Evolutionary conservation across 2,888 invertebrate genomes (phyloP), one percentile per base, ranked within the genome.

Genomic region (Scrobipalpa costella): DNA sequence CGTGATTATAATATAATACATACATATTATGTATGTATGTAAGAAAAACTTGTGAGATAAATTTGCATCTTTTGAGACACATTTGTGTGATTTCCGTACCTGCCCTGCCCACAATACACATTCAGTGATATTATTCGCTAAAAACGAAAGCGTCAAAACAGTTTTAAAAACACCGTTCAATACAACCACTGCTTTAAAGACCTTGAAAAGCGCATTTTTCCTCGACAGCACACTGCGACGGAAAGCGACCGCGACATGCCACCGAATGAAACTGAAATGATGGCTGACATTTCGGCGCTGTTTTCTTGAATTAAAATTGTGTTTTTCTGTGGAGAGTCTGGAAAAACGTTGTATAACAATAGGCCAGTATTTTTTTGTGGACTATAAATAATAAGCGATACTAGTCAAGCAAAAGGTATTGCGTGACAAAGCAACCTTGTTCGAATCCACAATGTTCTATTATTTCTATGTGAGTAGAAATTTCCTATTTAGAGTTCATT

Each of bases 201-300:
- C 27, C 21, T 52, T 52, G 50, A 21, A 52, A 52, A 52, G 21
- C 50, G 21, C 50, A 52, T 27, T 27, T 49, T 49, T 49, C 49
- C 49, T 17, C 49, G 49, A 49, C n/a, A 2, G 49, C 49, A 3
- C 1, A 3, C 49, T 49, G 49, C 49, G 17, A 49, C 17, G 49
- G 36, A 36, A 36, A 8, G 2, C 19, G 49, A 19, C 19, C 17
- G 49, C 17, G 19, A 49, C 50, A 27, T 52, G 50, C 21, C 13
- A 52, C 50, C 6, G 13, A 52, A 27, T 52, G 27, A 52, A 52
- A 52, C 50, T 27, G 50, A 27, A 52, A 52, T 52, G 11, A 13
- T 21, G 9, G 5, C 21, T 13, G 11, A 13, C 50, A 27, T 21
- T 21, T 52, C 13, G 1, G 9, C 13, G 13, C 11, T 19, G 13